Conservation (phyloP, 2,113 vertebrate species). For the Empidonax alnorum region DNA sequence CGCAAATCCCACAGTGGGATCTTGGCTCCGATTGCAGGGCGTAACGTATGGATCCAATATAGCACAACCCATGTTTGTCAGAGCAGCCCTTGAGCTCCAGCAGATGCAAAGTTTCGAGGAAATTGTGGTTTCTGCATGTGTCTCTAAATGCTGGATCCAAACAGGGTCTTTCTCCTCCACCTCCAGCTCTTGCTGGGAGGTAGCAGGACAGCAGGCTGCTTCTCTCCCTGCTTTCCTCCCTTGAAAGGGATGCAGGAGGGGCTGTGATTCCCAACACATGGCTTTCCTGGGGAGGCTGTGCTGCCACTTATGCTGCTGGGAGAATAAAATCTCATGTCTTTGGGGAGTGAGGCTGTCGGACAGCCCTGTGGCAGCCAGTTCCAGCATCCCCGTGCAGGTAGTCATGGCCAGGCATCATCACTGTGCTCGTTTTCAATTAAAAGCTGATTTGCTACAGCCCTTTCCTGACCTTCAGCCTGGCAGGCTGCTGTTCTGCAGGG, state of each 20-base stretch:
- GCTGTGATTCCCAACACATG: neutral
- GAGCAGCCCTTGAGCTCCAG: neutral
- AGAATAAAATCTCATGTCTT: accelerated
- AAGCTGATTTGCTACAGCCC: slow-evolving; percentile 6
- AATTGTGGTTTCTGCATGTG: neutral
- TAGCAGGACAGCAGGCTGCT: neutral
- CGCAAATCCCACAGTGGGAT: neutral
- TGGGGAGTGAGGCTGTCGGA: neutral
- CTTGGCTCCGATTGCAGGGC: neutral
- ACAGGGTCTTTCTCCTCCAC: neutral
- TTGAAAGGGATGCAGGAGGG: neutral
- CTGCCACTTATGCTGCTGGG: neutral
- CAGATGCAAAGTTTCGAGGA: slow-evolving; percentile 51
- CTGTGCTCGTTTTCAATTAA: slow-evolving; percentile 21
- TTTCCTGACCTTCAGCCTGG: slow-evolving; percentile 40
- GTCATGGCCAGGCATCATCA: neutral
- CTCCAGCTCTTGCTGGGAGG: neutral
- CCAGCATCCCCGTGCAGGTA: neutral
- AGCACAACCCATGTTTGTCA: neutral
- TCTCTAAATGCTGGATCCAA: neutral
- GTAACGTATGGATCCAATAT: slow-evolving; percentile 45
- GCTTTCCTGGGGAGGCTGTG: neutral
- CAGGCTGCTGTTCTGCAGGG: neutral
- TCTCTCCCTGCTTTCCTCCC: neutral
- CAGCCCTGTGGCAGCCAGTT: neutral